phyloP scores from a whole-genome alignment of 2,888 invertebrate genomes.

The Sarcophaga carnaria region DNA sequence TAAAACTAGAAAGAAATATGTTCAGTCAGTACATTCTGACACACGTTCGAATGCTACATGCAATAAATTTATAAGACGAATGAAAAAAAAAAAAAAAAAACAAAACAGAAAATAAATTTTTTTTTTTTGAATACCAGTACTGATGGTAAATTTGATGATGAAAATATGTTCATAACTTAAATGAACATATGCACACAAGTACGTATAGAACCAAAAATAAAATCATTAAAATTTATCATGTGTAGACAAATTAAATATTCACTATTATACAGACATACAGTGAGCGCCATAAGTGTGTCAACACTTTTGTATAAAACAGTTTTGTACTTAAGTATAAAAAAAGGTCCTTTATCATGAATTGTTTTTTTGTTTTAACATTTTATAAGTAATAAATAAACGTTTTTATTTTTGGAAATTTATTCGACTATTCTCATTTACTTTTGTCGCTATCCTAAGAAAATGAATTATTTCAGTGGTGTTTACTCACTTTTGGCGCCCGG shows the following conservation, averaged over 20 bases:
- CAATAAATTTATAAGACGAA: neutral
- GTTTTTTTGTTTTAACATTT: too few relatives aligned
- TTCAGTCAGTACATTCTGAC: neutral
- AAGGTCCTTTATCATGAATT: too few relatives aligned
- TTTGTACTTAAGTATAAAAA: too few relatives aligned
- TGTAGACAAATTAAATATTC: conserved; percentile 13
- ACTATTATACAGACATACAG: neutral
- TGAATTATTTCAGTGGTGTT: too few relatives aligned
- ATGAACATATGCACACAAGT: conserved; percentile 4
- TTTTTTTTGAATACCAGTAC: neutral
- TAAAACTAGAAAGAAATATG: conserved; percentile 52
- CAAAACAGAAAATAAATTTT: neutral
- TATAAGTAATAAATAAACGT: too few relatives aligned
- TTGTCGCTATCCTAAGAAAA: too few relatives aligned
- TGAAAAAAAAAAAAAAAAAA: neutral
- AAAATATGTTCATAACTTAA: conserved; percentile 42
- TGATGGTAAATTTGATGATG: conserved; percentile 36
- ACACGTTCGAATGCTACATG: neutral
- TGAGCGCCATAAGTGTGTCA: too few relatives aligned
- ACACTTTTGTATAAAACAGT: too few relatives aligned
- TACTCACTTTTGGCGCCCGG: too few relatives aligned
- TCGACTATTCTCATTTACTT: too few relatives aligned
- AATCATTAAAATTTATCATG: conserved; percentile 15
- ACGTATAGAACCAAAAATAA: conserved; percentile 4
- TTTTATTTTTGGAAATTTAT: too few relatives aligned